A percentile compares a stretch with the other conserved stretches of the same genome.
Conservation (phyloP, 2,113 vertebrate genomes). For the Mandrillus leucophaeus region DNA sequence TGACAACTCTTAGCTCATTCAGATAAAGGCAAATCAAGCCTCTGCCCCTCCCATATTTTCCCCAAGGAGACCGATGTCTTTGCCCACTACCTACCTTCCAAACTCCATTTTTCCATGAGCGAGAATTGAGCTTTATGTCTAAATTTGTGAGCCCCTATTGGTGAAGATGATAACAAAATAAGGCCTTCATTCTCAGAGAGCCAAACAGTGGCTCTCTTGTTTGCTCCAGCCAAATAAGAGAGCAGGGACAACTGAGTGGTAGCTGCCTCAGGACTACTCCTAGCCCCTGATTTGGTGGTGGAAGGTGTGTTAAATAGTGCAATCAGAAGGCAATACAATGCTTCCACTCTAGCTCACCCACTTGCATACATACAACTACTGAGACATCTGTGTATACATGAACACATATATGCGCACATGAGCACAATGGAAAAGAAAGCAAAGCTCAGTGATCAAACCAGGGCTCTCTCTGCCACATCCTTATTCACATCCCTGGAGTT, state of each 20-base stretch:
- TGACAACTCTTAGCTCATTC: background rate
- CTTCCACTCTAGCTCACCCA: background rate
- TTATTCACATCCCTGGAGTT: background rate
- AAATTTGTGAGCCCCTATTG: background rate
- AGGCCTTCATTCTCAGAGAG: background rate
- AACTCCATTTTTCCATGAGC: background rate
- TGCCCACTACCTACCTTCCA: background rate
- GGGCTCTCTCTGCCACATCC: background rate
- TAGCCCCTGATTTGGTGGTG: accelerated
- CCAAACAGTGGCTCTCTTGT: too few relatives aligned
- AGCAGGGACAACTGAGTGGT: background rate
- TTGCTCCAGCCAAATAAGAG: background rate
- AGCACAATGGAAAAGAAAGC: background rate
- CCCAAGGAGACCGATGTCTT: background rate
- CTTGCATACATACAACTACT: background rate
- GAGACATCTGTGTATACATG: background rate
- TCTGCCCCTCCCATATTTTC: background rate
- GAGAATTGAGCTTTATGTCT: background rate
- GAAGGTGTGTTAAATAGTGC: background rate
- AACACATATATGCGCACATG: too few relatives aligned
- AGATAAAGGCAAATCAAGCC: background rate
- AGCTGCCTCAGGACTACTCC: background rate
- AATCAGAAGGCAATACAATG: background rate
- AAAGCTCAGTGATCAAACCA: background rate
- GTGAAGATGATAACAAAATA: background rate